Evolutionary conservation across 2,113 vertebrate species (phyloP), one percentile per base, ranked within the genome.

Genomic region (Acinonyx jubatus): DNA sequence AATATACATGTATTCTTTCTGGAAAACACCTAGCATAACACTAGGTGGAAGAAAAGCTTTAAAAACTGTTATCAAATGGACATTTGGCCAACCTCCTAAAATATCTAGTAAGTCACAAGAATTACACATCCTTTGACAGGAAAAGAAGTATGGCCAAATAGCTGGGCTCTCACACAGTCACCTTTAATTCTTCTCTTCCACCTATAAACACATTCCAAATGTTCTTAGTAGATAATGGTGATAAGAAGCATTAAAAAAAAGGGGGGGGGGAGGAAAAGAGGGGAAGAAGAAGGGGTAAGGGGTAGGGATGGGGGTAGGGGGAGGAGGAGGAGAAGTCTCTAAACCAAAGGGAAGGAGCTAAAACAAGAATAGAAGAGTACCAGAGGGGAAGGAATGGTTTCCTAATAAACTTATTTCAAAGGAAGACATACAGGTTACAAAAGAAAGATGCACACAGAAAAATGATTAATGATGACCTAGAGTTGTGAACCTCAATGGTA

Each of bases 51-150:
- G 80, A 82, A 93, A 94, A 88, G 31, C n/a, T 89, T 90, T 87
- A 66, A 96, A 97, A 89, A 89, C 29, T 80, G 36, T 68, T 92
- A 95, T 31, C 50, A 89, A 88, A 78, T 89, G 33, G 96, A 38
- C 68, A 93, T 96, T 52, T 95, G 61, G 29, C 15, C 27, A 95
- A 16, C 19, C 2, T 89, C 23, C 55, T 76, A 94, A 33, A 87
- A 23, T 82, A 97, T 83, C 36, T 97, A 96, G 84, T 82, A 95
- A 91, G 74, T 97, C 48, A 91, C 27, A 65, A 81, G 36, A 91
- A 94, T 89, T 87, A n/a, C 6, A 88, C 29, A 18, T 73, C 12
- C 61, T 88, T 61, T 91, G 45, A 82, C 12, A 86, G 71, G n/a
- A 95, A 94, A 90, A 69, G 45, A 90, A 10, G 2, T 52, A 18